These are phyloP conservation scores for Lottia scabra DNA, from an alignment of 2,888 invertebrate species.

Conservation along the genomic window DNA sequence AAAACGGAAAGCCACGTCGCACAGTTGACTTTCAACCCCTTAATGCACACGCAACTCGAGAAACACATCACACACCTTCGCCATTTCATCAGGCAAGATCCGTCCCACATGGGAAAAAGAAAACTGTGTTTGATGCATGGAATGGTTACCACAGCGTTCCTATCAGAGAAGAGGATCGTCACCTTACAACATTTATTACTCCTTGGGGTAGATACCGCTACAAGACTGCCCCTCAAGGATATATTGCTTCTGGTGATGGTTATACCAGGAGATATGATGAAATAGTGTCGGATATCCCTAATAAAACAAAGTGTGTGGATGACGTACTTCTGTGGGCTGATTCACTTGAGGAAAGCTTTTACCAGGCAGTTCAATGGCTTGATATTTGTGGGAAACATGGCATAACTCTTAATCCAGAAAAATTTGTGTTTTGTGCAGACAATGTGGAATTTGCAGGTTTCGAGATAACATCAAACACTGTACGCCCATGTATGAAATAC, in stretches of 20 bases:
- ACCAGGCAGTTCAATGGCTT: constrained; percentile 37
- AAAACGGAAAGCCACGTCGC: constrained; percentile 38
- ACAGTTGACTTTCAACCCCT: constrained; percentile 48
- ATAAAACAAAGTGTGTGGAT: constrained; percentile 24
- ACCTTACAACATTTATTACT: constrained; percentile 35
- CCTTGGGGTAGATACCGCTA: constrained; percentile 39
- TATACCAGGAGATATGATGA: constrained; percentile 44
- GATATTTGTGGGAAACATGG: constrained; percentile 43
- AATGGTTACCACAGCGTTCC: constrained; percentile 23
- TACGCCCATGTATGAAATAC: constrained; percentile 32
- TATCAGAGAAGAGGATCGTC: constrained; percentile 31
- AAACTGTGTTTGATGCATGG: constrained; percentile 30
- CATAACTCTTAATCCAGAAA: constrained; percentile 45
- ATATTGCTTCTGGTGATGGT: constrained; percentile 31
- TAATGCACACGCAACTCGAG: constrained; percentile 34
- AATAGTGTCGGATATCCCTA: constrained; percentile 41
- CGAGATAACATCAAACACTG: constrained; percentile 31
- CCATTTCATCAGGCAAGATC: constrained; percentile 46
- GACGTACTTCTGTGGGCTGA: constrained; percentile 37
- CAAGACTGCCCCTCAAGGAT: constrained; percentile 23
- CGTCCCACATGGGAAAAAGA: constrained; percentile 26
- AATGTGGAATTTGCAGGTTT: constrained; percentile 45
- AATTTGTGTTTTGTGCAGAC: constrained; percentile 32
- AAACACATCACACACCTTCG: constrained; percentile 40
- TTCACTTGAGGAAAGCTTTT: constrained; percentile 34